Percentiles rank a stretch among this genome's conserved stretches.
These are phyloP conservation scores for Rachycentron canadum DNA, from an alignment of 2,797 vertebrate genomes.

Conservation along the genomic window DNA sequence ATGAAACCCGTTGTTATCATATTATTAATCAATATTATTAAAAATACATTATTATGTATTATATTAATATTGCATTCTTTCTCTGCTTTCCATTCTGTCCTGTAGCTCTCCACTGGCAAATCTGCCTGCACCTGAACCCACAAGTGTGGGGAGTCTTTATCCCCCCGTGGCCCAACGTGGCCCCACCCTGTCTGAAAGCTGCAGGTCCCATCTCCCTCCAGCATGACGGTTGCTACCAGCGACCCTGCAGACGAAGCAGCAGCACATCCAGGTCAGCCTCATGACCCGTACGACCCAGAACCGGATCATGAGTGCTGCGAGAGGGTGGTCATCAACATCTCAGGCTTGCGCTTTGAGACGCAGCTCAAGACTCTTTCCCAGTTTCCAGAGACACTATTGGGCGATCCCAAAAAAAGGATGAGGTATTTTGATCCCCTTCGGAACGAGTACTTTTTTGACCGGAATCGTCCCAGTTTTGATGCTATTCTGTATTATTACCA, in stretches of 20 bases:
- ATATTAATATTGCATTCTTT: constrained; percentile 29
- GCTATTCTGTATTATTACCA: constrained; percentile 99
- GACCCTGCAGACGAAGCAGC: constrained; percentile 92
- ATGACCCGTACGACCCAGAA: constrained; percentile 83
- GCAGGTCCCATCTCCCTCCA: constrained; percentile 79
- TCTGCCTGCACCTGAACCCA: constrained; percentile 42
- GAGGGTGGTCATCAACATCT: constrained; percentile 98
- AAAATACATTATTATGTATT: too few species aligned
- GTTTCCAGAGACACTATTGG: constrained; percentile 97
- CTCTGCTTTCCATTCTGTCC: constrained; percentile 46
- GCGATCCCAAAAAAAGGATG: constrained; percentile 96
- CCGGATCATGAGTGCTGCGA: constrained; percentile 97
- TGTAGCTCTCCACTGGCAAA: constrained; percentile 47
- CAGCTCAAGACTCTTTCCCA: constrained; percentile 97
- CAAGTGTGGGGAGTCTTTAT: constrained; percentile 44
- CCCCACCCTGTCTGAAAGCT: constrained; percentile 76
- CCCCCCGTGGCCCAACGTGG: constrained; percentile 52
- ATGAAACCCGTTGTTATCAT: neutral
- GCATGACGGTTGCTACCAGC: constrained; percentile 97
- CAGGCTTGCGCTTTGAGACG: constrained; percentile 96
- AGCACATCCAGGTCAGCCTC: constrained; percentile 85
- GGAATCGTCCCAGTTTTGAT: constrained; percentile 97
- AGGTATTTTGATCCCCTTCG: constrained; percentile 98
- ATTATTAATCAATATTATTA: too few species aligned
- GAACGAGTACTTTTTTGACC: constrained; percentile 98